These are phyloP conservation scores for Sphaerophoria rueppellii DNA, from an alignment of 2,888 invertebrate genomes.

Conservation along the genomic window DNA sequence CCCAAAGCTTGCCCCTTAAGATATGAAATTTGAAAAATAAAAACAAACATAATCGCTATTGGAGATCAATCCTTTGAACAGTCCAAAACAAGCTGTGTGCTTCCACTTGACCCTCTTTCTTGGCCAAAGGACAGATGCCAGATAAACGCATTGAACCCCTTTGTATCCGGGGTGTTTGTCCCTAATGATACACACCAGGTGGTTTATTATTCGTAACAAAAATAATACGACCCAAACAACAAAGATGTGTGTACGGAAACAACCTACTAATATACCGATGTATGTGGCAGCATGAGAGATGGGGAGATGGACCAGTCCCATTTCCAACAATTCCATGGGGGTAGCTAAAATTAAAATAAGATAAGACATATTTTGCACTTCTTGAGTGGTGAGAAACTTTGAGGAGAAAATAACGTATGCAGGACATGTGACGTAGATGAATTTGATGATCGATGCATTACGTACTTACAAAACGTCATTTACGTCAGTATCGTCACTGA, in stretches of 20 bases:
- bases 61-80: slow-evolving; percentile 49
- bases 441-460: slow-evolving; percentile 53
- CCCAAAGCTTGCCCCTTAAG: background rate
- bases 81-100: slow-evolving; percentile 57
- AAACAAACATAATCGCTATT: slow-evolving; percentile 24
- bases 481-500: slow-evolving; percentile 9
- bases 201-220: slow-evolving; percentile 35
- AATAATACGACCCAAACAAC: slow-evolving; percentile 3
- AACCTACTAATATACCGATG: background rate
- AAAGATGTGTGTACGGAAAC: slow-evolving; percentile 5
- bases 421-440: slow-evolving; percentile 49
- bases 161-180: slow-evolving; percentile 62
- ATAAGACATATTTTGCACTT: background rate
- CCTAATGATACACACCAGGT: slow-evolving; percentile 69
- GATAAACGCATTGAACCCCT: slow-evolving; percentile 63
- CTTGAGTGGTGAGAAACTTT: slow-evolving; percentile 39
- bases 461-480: slow-evolving; percentile 53
- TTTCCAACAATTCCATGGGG: slow-evolving; percentile 16
- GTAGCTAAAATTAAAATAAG: slow-evolving; percentile 40
- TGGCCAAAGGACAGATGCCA: slow-evolving; percentile 72
- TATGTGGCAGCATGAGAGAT: background rate
- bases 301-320: slow-evolving; percentile 36
- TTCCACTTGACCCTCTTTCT: slow-evolving; percentile 70
- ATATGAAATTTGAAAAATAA: background rate
- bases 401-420: slow-evolving; percentile 26